Percentiles rank a stretch among this genome's conserved stretches.
Conservation (phyloP, 2,888 invertebrate genomes). For the Meiosimyza decipiens region DNA sequence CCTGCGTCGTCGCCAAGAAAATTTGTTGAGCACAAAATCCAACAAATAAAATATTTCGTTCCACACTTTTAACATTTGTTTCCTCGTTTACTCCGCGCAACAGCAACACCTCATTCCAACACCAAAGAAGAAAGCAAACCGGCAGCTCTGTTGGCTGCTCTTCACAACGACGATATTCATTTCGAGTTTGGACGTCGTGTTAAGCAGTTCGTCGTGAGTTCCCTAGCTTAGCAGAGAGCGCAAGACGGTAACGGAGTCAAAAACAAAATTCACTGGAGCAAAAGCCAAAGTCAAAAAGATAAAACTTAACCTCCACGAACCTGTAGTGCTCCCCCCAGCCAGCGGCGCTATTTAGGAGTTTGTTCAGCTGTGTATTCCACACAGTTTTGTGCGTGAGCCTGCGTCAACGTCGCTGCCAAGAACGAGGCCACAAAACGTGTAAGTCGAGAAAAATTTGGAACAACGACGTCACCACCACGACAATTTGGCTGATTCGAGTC, state of each 20-base stretch:
- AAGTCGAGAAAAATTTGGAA: background rate
- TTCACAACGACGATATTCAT: conserved; percentile 19
- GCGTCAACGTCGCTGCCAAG: no score
- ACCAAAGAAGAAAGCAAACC: conserved; percentile 22
- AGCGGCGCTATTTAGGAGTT: no score
- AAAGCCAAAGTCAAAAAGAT: no score
- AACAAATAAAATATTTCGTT: conserved; percentile 4
- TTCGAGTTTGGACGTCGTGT: conserved; percentile 32
- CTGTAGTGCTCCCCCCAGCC: no score
- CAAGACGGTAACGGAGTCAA: conserved; percentile 15
- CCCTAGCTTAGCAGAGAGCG: background rate
- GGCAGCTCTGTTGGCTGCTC: background rate
- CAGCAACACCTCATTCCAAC: conserved; percentile 13
- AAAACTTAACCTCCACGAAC: no score
- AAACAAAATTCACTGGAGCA: background rate
- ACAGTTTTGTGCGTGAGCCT: no score
- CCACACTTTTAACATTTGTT: conserved; percentile 9
- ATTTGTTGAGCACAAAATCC: background rate
- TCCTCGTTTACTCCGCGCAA: background rate
- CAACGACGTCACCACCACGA: conserved; percentile 19
- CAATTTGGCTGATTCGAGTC: background rate
- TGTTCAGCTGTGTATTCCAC: no score
- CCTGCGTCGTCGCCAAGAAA: no score
- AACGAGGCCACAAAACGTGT: background rate
- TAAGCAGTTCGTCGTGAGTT: conserved; percentile 14